Evolutionary conservation across 1,140 invertebrate species (phyloP).

Genomic region (Aplysia californica): DNA sequence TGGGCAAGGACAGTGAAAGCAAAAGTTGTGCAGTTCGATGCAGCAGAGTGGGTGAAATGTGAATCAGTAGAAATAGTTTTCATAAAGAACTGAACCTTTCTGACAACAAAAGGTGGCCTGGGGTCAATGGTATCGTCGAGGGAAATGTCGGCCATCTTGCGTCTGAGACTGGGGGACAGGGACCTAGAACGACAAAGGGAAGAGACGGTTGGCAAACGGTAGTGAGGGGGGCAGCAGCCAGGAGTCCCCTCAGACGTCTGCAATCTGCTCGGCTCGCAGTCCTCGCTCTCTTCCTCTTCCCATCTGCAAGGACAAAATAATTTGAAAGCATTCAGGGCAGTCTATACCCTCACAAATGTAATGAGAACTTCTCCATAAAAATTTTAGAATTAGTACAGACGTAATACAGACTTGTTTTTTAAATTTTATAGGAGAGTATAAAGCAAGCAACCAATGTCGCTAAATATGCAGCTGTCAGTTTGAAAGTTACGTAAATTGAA

Average conservation of each 20-base stretch:
- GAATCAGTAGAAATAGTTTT: neutral
- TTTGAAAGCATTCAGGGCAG: no score
- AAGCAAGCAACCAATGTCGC: no score
- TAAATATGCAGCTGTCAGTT: no score
- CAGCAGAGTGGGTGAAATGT: no score
- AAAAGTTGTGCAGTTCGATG: neutral
- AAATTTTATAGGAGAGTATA: no score
- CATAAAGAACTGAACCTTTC: conserved; percentile 41
- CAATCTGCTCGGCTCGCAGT: neutral
- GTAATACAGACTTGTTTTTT: no score
- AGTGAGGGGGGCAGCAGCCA: conserved; percentile 13
- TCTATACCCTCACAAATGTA: no score
- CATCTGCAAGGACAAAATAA: no score
- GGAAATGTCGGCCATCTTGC: conserved; percentile 32
- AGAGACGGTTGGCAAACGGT: conserved; percentile 21
- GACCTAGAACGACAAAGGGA: conserved; percentile 52
- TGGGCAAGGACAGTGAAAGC: neutral
- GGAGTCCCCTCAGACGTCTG: neutral
- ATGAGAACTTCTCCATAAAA: no score
- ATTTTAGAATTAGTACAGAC: no score
- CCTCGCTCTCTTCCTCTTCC: no score
- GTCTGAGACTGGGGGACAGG: conserved; percentile 37
- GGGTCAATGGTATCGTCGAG: conserved; percentile 29
- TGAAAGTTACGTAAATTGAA: no score
- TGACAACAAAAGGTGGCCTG: conserved; percentile 54